A percentile compares a stretch with the other conserved stretches of the same genome.
phyloP scores from a whole-genome alignment of 2,113 vertebrate genomes.

The Atherinomorus stipes region DNA sequence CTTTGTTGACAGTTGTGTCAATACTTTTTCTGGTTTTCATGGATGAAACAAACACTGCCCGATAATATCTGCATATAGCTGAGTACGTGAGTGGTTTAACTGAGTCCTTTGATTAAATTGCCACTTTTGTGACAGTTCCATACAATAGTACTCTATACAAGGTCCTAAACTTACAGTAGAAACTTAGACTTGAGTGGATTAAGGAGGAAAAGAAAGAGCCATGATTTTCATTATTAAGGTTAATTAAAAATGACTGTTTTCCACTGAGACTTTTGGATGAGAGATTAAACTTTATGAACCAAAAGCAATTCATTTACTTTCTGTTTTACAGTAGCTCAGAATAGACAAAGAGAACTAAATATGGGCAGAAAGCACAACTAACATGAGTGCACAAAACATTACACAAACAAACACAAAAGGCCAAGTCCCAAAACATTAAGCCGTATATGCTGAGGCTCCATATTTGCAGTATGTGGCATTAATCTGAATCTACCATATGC shows the following conservation, averaged over 20 bases:
- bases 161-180: slow-evolving; percentile 18
- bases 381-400: not conserved
- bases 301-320: no score
- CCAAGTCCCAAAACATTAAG: not conserved
- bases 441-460: not conserved
- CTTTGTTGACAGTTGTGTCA: no score
- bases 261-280: not conserved
- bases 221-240: no score
- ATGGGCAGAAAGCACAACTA: no score
- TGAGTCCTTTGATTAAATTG: not conserved
- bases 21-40: no score
- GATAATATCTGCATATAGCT: not conserved
- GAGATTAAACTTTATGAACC: not conserved
- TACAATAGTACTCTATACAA: not conserved
- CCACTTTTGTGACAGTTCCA: slow-evolving; percentile 10
- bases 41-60: no score
- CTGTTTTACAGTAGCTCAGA: no score
- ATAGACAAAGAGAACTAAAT: no score
- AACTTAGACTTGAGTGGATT: slow-evolving; percentile 24
- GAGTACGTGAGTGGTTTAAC: no score
- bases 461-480: no score
- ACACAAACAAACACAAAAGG: not conserved
- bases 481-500: no score
- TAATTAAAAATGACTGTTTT: not conserved
- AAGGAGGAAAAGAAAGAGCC: slow-evolving; percentile 9